Evolutionary conservation across 2,888 invertebrate genomes (phyloP).

Genomic region (Nysson spinosus): DNA sequence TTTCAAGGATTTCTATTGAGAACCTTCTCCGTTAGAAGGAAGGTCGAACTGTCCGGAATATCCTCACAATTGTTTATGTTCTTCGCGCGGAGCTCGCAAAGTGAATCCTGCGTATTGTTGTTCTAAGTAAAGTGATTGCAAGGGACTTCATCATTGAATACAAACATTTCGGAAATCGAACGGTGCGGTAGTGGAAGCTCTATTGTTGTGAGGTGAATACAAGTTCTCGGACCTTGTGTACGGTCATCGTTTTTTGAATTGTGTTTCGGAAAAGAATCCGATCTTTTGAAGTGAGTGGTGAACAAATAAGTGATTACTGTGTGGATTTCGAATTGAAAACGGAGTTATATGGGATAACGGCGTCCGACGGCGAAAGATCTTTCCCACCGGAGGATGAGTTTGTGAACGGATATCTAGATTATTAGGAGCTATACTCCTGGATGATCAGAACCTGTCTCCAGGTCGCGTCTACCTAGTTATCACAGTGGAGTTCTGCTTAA

Average conservation of each 20-base stretch:
- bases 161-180: no score
- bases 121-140: no score
- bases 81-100: neutral
- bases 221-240: neutral
- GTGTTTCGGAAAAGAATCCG: neutral
- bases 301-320: conserved; percentile 18
- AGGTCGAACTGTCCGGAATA: neutral
- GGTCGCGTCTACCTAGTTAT: conserved; percentile 69
- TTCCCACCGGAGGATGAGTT: conserved; percentile 25
- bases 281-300: conserved; percentile 17
- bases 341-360: conserved; percentile 9
- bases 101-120: no score
- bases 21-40: conserved; percentile 14
- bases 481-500: conserved; percentile 77
- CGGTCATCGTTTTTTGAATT: neutral
- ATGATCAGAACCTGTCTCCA: conserved; percentile 60
- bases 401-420: conserved; percentile 36
- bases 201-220: conserved; percentile 1
- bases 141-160: no score
- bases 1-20: neutral
- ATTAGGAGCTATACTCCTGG: conserved; percentile 39
- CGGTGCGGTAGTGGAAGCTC: no score
- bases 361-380: conserved; percentile 31
- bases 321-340: neutral
- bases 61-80: conserved; percentile 15